Percentiles rank a stretch among this genome's conserved stretches.
phyloP scores from a whole-genome alignment of 2,797 vertebrate species.

The Hippoglossus hippoglossus region DNA sequence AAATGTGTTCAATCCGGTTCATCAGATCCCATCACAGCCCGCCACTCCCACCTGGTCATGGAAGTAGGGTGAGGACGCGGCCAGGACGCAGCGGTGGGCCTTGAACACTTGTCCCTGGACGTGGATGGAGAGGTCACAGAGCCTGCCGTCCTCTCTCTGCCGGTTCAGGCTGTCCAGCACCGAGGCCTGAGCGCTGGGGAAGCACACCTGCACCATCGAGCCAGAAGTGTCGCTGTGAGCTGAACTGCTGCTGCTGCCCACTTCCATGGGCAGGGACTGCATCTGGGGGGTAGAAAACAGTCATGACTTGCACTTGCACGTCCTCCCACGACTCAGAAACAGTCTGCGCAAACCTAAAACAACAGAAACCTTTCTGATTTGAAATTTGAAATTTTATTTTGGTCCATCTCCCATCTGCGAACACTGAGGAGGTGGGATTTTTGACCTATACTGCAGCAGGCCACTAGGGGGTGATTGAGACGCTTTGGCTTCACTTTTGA shows the following conservation, averaged over 20 bases:
- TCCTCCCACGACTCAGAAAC: no score
- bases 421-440: no score
- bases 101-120: conserved; percentile 93
- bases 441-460: no score
- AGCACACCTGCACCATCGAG: conserved; percentile 88
- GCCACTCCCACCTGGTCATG: conserved; percentile 88
- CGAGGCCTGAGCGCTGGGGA: conserved; percentile 88
- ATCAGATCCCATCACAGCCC: not conserved
- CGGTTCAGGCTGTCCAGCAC: conserved; percentile 92
- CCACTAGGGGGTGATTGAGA: no score
- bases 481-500: no score
- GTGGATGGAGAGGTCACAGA: conserved; percentile 94
- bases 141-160: conserved; percentile 90
- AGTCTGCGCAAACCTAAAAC: no score
- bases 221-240: conserved; percentile 57
- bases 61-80: conserved; percentile 94
- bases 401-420: no score
- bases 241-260: conserved; percentile 71
- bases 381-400: no score
- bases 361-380: no score
- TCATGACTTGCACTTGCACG: not conserved
- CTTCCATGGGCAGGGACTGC: conserved; percentile 78
- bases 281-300: conserved; percentile 55
- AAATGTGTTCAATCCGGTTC: no score
- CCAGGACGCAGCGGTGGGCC: conserved; percentile 93